Conservation (phyloP, 2,888 invertebrate species). For the Tuberolachnus salignus region DNA sequence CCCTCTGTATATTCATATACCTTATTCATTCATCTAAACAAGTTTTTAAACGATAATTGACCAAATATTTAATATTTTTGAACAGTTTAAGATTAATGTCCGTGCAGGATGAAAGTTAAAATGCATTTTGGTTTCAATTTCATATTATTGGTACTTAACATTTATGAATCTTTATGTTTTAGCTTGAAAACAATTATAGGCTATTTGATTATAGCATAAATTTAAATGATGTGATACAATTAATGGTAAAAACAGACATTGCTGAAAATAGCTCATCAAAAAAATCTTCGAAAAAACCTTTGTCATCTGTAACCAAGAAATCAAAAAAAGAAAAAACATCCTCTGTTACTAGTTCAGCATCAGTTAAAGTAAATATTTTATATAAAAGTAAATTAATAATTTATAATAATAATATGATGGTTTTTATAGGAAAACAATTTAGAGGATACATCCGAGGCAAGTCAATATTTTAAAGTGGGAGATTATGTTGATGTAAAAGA, state of each 20-base stretch:
- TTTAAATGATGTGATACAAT: conserved; percentile 76
- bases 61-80: too few relatives aligned
- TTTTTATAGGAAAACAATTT: conserved; percentile 15
- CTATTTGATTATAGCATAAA: conserved; percentile 79
- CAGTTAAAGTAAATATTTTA: conserved; percentile 27
- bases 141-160: not conserved
- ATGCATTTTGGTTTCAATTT: too few relatives aligned
- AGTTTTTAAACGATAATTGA: too few relatives aligned
- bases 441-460: conserved; percentile 1
- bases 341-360: conserved; percentile 9
- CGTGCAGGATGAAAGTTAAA: not conserved
- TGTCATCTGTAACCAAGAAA: not conserved
- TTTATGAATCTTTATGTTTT: conserved; percentile 60
- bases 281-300: conserved; percentile 1
- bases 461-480: conserved; percentile 57
- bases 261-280: conserved; percentile 53
- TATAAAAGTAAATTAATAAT: not conserved
- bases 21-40: too few relatives aligned
- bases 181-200: conserved; percentile 76
- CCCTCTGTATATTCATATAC: too few relatives aligned
- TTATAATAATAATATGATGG: not conserved
- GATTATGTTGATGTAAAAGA: conserved; percentile 62
- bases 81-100: too few relatives aligned
- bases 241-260: conserved; percentile 65
- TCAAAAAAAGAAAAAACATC: conserved; percentile 24